A percentile compares a stretch with the other conserved stretches of the same genome.
These are phyloP conservation scores for Psittacula cyanocephala DNA, from an alignment of 2,113 vertebrate genomes.

Conservation along the genomic window DNA sequence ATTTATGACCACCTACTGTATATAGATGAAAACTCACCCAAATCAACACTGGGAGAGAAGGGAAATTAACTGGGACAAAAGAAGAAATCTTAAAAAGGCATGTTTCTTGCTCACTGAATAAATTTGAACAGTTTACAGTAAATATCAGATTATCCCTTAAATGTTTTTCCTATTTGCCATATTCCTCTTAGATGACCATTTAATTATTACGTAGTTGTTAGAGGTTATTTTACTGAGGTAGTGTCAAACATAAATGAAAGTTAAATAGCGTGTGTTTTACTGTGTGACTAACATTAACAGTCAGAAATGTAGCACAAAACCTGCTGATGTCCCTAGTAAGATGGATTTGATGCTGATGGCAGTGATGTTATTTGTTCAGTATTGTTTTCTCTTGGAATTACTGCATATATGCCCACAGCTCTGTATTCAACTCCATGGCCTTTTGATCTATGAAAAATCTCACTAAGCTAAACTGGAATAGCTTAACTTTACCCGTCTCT, in stretches of 20 bases:
- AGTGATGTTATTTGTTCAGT: not conserved
- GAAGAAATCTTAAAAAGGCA: not conserved
- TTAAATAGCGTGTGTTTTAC: not conserved
- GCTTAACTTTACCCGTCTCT: not conserved
- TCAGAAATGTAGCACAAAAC: not conserved
- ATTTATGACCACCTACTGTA: not conserved
- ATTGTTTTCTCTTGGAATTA: not conserved
- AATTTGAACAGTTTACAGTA: not conserved
- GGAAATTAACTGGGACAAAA: not conserved
- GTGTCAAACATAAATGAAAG: not conserved
- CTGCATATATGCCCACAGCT: not conserved
- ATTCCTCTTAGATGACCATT: not conserved
- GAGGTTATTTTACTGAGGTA: not conserved
- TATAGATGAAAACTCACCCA: not conserved
- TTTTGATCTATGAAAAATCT: not conserved
- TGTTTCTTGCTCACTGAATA: not conserved
- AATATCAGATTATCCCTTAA: not conserved
- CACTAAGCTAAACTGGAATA: not conserved
- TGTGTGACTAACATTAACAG: not conserved
- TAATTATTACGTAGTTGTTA: not conserved
- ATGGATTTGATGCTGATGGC: not conserved
- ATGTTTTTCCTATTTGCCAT: not conserved
- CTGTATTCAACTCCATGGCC: not conserved
- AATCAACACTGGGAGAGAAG: not conserved
- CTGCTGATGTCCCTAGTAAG: not conserved